Percentiles rank a stretch among this genome's conserved stretches.
These are phyloP conservation scores for Aporrectodea caliginosa DNA, from an alignment of 1,140 invertebrate genomes.

Conservation along the genomic window DNA sequence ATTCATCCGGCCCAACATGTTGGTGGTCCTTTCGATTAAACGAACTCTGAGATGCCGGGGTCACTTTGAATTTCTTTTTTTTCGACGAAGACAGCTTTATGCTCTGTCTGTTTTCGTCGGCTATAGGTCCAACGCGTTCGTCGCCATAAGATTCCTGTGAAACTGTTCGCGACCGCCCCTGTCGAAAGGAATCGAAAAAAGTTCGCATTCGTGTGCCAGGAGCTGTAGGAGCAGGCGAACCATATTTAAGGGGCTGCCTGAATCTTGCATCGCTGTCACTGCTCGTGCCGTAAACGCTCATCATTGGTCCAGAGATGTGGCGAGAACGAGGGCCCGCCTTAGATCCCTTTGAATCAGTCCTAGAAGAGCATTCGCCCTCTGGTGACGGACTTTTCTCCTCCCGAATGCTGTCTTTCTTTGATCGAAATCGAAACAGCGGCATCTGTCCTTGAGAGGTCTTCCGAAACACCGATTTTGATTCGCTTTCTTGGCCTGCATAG, in stretches of 20 bases:
- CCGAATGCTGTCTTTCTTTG: slow-evolving; percentile 20
- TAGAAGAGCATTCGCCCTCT: neutral
- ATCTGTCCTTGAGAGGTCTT: slow-evolving; percentile 1
- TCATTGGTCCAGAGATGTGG: neutral
- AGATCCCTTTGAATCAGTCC: neutral
- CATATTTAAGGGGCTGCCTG: neutral
- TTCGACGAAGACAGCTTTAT: slow-evolving; percentile 2
- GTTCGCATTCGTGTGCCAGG: neutral
- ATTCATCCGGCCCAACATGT: slow-evolving; percentile 18
- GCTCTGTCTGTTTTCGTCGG: neutral
- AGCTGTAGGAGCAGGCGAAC: neutral
- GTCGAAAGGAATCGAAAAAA: slow-evolving; percentile 25
- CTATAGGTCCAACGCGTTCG: neutral
- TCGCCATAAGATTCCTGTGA: neutral
- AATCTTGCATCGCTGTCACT: neutral
- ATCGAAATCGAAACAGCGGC: slow-evolving; percentile 18
- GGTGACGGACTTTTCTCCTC: slow-evolving; percentile 18
- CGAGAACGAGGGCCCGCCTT: neutral
- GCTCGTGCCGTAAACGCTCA: slow-evolving; percentile 1
- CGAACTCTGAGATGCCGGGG: neutral
- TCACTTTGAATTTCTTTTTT: slow-evolving; percentile 23
- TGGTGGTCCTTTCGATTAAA: neutral
- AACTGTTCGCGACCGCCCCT: neutral
- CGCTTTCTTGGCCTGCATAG: neutral
- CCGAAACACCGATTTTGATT: neutral